Evolutionary conservation across 2,888 invertebrate species (phyloP).

Genomic region (Leptinotarsa haldemani): DNA sequence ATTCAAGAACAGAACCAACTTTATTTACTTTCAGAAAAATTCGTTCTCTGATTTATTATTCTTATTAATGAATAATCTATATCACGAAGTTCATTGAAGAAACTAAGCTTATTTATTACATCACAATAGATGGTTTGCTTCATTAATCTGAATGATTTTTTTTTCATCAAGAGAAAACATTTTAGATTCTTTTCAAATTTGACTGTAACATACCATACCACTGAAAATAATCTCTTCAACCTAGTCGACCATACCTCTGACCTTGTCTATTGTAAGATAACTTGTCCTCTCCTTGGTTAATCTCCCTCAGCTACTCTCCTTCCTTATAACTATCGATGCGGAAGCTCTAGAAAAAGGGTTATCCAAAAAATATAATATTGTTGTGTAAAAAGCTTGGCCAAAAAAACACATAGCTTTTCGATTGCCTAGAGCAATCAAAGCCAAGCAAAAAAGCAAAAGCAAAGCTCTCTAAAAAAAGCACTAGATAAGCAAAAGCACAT

Average conservation of each 20-base stretch:
- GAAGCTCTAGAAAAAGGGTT: conserved; percentile 66
- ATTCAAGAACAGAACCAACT: too few relatives aligned
- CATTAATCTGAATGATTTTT: too few relatives aligned
- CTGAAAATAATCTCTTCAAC: not conserved
- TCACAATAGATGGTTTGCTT: too few relatives aligned
- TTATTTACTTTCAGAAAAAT: too few relatives aligned
- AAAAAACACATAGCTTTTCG: conserved; percentile 52
- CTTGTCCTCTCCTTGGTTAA: conserved; percentile 24
- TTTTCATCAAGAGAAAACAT: too few relatives aligned
- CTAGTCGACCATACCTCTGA: conserved; percentile 17
- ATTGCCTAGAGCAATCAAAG: conserved; percentile 54
- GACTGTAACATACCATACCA: too few relatives aligned
- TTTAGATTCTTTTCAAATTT: too few relatives aligned
- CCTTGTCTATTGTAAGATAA: not conserved
- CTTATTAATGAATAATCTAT: too few relatives aligned
- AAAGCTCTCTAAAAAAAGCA: conserved; percentile 50
- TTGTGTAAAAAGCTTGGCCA: conserved; percentile 55
- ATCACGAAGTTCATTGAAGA: too few relatives aligned
- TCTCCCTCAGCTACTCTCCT: conserved; percentile 37
- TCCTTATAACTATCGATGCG: conserved; percentile 55
- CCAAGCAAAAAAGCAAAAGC: conserved; percentile 53
- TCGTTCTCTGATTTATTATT: too few relatives aligned
- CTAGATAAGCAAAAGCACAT: conserved; percentile 53
- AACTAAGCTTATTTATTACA: too few relatives aligned
- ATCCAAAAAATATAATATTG: conserved; percentile 60